Base-by-base conservation (phyloP, 2,797 vertebrate genomes). In the Ibycter americanus region DNA sequence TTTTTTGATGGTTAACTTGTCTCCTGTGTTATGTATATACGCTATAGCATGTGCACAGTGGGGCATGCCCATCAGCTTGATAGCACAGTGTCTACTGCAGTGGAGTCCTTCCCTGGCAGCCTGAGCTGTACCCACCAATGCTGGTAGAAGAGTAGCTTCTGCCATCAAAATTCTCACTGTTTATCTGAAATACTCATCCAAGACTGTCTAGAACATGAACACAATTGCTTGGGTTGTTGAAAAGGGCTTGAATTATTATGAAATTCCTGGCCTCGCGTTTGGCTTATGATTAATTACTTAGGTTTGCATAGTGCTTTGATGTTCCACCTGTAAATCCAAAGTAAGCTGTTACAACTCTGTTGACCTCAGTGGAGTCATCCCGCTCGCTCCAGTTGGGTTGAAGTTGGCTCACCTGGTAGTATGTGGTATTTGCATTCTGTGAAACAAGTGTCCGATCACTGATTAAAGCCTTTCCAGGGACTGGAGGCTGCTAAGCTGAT, bases 381-480 rank as follows among this genome's bases (percentile, higher is more conserved):
- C 27, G 31, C 52, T 71, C 31, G 44, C 34, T 73, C 71, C 65
- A 74, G 40, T 9, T 90, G 72, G 73, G 52, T n/a, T 79, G 89
- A 15, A 58, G 52, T 83, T 91, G 80, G 68, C 85, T 84, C 85
- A 81, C 62, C 62, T 86, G 85, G 34, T 81, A 49, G 40, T 71
- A 7, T 5, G 42, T 56, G 83, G 49, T 83, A 27, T 93, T 94
- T 86, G 44, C 84, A n/a, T 89, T 94, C 83, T 61, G 46, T 91
- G 93, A 81, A 97, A 78, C 56, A 79, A 78, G 76, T 2, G 1
- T 74, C 74, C 52, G 76, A 70, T 34, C 67, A 85, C 71, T 54
- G 71, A 78, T 89, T 83, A 80, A 77, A 96, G 61, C 84, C 54
- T 76, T 92, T 93, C 79, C 83, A 76, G 79, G 85, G 83, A 68